These are phyloP conservation scores for Ariolimax columbianus DNA, from an alignment of 2,888 invertebrate species.

Conservation along the genomic window DNA sequence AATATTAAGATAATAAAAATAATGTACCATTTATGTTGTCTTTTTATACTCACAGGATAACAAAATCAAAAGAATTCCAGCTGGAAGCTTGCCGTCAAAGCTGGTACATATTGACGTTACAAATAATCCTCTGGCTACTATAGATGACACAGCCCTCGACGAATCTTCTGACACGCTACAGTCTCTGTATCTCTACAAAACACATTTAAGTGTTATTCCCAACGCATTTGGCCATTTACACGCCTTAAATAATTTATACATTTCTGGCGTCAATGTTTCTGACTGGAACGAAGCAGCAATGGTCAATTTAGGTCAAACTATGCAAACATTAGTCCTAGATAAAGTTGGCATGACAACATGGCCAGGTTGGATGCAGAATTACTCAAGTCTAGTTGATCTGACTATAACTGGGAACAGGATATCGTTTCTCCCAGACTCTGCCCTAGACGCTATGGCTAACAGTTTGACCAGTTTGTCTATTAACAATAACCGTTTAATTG, in stretches of 20 bases:
- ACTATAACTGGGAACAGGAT: not conserved
- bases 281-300: not conserved
- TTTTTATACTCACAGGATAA: not conserved
- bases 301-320: not conserved
- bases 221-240: not conserved
- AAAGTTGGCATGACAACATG: not conserved
- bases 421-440: not conserved
- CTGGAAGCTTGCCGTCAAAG: not conserved
- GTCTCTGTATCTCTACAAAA: not conserved
- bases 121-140: not conserved
- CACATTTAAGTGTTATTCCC: not conserved
- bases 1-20: too few species aligned
- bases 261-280: not conserved
- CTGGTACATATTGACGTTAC: not conserved
- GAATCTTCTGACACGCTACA: not conserved
- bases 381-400: not conserved
- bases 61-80: not conserved
- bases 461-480: not conserved
- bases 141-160: not conserved
- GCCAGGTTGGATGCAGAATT: not conserved
- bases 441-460: not conserved
- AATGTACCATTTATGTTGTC: too few species aligned
- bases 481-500: not conserved
- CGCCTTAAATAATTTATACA: not conserved
- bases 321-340: not conserved